Conservation (phyloP, 2,797 vertebrate species). For the Nannoperca obscura region DNA sequence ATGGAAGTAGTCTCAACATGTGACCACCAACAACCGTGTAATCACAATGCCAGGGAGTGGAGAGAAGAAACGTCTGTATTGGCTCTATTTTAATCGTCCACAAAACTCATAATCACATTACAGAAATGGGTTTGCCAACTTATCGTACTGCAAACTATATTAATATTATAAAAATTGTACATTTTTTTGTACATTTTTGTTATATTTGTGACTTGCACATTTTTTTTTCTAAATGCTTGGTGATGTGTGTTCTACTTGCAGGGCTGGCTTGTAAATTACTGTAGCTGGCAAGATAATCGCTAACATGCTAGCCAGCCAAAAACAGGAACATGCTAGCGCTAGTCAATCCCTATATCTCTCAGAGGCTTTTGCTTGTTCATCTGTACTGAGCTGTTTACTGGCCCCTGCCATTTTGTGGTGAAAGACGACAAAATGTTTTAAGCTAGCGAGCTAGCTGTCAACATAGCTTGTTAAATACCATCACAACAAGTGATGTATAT, state of each 20-base stretch:
- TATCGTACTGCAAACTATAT: background rate
- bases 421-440: background rate
- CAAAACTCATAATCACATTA: conserved; percentile 36
- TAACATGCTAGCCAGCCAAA: background rate
- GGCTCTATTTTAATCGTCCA: conserved; percentile 42
- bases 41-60: conserved; percentile 65
- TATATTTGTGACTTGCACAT: background rate
- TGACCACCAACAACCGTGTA: conserved; percentile 74
- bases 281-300: background rate
- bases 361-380: background rate
- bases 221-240: background rate
- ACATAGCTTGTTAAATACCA: background rate
- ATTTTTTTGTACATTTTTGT: too few relatives aligned
- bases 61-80: conserved; percentile 51
- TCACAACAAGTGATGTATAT: too few relatives aligned
- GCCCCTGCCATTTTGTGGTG: background rate
- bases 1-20: conserved; percentile 73
- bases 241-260: background rate
- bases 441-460: background rate
- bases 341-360: background rate
- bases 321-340: background rate
- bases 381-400: background rate
- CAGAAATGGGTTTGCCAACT: background rate
- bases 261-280: background rate
- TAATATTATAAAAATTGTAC: too few relatives aligned